These are phyloP conservation scores for Cyclophora albipunctata DNA, from an alignment of 2,888 invertebrate species.

Conservation along the genomic window DNA sequence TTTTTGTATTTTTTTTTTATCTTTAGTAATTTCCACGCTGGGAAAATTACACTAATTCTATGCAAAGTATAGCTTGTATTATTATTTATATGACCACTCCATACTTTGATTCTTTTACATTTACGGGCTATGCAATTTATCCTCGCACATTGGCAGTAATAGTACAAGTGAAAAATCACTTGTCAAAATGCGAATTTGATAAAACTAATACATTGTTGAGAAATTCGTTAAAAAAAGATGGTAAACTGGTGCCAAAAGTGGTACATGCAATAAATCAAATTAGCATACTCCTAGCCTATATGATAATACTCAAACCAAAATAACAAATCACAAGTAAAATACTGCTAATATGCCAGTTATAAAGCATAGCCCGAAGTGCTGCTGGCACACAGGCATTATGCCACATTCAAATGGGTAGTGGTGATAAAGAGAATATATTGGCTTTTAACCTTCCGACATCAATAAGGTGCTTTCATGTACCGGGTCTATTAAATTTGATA, in stretches of 20 bases:
- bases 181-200: slow-evolving; percentile 24
- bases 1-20: slow-evolving; percentile 40
- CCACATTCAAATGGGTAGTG: slow-evolving; percentile 67
- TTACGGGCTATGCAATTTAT: slow-evolving; percentile 73
- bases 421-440: slow-evolving; percentile 50
- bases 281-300: too few relatives aligned
- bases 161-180: slow-evolving; percentile 58
- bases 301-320: slow-evolving; percentile 14
- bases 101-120: slow-evolving; percentile 70
- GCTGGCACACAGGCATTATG: slow-evolving; percentile 47
- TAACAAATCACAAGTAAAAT: slow-evolving; percentile 56
- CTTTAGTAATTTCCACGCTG: slow-evolving; percentile 76
- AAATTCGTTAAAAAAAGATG: too few relatives aligned
- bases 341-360: slow-evolving; percentile 74
- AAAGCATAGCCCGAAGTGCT: slow-evolving; percentile 74
- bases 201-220: slow-evolving; percentile 4
- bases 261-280: too few relatives aligned
- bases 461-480: slow-evolving; percentile 32
- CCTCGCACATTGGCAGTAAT: slow-evolving; percentile 71
- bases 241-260: slow-evolving; percentile 1
- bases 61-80: slow-evolving; percentile 94
- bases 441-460: slow-evolving; percentile 66
- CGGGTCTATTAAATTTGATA: slow-evolving; percentile 5
- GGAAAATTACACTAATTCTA: slow-evolving; percentile 93
- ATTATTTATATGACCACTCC: slow-evolving; percentile 69